Percentiles rank a stretch among this genome's conserved stretches.
These are phyloP conservation scores for Erebia palarica DNA, from an alignment of 2,888 invertebrate species.

Conservation along the genomic window DNA sequence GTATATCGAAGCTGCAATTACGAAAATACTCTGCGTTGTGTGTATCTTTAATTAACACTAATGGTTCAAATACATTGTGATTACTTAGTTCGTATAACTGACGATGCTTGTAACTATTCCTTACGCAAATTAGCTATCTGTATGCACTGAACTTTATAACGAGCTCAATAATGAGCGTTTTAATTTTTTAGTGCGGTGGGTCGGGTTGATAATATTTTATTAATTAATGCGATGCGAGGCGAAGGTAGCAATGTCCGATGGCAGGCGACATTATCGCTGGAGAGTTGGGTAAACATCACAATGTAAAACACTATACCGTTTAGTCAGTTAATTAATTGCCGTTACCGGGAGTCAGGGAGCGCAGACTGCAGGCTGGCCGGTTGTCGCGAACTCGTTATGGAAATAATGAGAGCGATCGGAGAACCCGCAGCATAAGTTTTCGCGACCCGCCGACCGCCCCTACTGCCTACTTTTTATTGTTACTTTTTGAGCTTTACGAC, in stretches of 20 bases:
- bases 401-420: constrained; percentile 74
- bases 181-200: constrained; percentile 75
- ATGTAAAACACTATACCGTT: constrained; percentile 80
- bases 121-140: constrained; percentile 71
- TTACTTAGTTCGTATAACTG: constrained; percentile 45
- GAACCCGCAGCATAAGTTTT: constrained; percentile 62
- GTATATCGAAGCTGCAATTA: constrained; percentile 24
- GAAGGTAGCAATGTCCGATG: constrained; percentile 66
- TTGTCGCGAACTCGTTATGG: constrained; percentile 74
- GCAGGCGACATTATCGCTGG: constrained; percentile 74
- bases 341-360: constrained; percentile 65
- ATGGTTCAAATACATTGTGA: constrained; percentile 35
- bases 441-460: constrained; percentile 46
- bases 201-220: constrained; percentile 73
- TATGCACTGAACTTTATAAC: constrained; percentile 66
- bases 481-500: constrained; percentile 56
- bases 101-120: constrained; percentile 53
- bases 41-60: constrained; percentile 36
- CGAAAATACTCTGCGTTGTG: constrained; percentile 23
- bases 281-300: constrained; percentile 79
- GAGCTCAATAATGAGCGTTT: constrained; percentile 73
- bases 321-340: constrained; percentile 80
- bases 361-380: constrained; percentile 46
- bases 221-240: constrained; percentile 74
- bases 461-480: constrained; percentile 59